Evolutionary conservation across 35 echinoderm and acorn worm species (phyloP), one percentile per base, ranked within the genome.

Genomic region (Heliocidaris tuberculata): DNA sequence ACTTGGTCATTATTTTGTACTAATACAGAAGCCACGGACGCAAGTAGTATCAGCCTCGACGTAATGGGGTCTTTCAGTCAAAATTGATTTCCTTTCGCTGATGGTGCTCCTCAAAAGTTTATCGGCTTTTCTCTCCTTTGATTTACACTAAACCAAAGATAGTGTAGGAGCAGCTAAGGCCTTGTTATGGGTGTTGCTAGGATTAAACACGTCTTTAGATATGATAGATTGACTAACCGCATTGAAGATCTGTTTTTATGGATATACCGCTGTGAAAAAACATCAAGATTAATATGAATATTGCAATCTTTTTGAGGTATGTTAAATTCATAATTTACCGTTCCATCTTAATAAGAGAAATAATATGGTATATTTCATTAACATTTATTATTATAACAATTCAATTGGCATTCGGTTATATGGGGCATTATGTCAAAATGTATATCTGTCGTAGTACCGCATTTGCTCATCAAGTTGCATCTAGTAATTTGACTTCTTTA

Each of bases 171-270:
- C 65, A 78, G 65, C 65, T 29, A 78, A 78, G 65, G 65, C 65
- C 65, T 78, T 78, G 65, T 78, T 78, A 27, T 78, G 65, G 65
- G 65, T 78, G 65, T 78, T 78, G 65, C 65, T 78, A 78, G 65
- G 65, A 78, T 78, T 78, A 78, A 78, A n/a, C 65, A 78, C 65
- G 27, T 78, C 65, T 78, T 78, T 78, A 78, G 65, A 78, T 8
- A 19, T 78, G 65, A 78, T n/a, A 78, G 65, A 78, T 78, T 78
- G 65, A 27, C 65, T 78, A 78, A 78, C 65, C 65, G 65, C 65
- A 78, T 56, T 78, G 21, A 8, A 78, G 5, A 78, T 78, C 19
- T 78, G 65, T 27, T 78, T 19, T 78, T 5, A 24, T n/a, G 27
- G 65, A 27, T 27, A 78, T 78, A 78, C 27, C 21, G 27, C 19